Base-by-base conservation (phyloP, 2,797 vertebrate species). In the Chiloscyllium punctatum region DNA sequence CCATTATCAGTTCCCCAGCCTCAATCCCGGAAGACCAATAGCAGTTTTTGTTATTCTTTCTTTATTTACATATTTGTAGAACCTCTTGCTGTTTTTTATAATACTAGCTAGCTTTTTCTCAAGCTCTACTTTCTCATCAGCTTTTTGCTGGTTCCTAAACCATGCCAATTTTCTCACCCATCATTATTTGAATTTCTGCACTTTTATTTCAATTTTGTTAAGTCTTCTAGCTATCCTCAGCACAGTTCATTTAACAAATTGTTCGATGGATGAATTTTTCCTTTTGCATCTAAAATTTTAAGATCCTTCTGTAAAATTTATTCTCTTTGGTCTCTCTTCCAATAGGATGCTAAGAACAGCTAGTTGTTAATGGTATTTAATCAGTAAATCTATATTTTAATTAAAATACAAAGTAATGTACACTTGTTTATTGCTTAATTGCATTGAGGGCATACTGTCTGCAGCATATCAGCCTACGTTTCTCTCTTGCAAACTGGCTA, bases 331-430 rank as follows among this genome's bases (percentile, higher is more conserved):
- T 77, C 71, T 37, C 57, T 91, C 42, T 23, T 48, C 53, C 42
- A 77, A 48, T 48, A 9, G 42, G 37, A 30, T 51, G 42, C 15
- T 94, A 74, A 33, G 71, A 95, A 57, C 30, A 74, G 8, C 27
- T 13, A 95, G 71, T 71, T 95, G 42, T 53, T 9, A 21, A 94
- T 1, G 68, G 3, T 51, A 95, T 51, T 95, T 53, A 18, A 33
- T 77, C 27, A 72, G 25, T 33, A 15, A 95, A 95, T 77, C 48
- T 30, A 77, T 95, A 77, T 92, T 92, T 23, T 25, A 92, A 66
- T 92, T 92, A 92, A 92, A 69, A 92, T 25, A 92, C n/a, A 42
- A 57, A 72, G 33, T 95, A 48, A 77, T 51, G 77, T 7, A 71
- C 13, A 7, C 51, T 74, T 48, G 77, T 95, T 77, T 95, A 95